phyloP scores from a whole-genome alignment of 2,888 invertebrate genomes.

The Nemotelus pantherinus region DNA sequence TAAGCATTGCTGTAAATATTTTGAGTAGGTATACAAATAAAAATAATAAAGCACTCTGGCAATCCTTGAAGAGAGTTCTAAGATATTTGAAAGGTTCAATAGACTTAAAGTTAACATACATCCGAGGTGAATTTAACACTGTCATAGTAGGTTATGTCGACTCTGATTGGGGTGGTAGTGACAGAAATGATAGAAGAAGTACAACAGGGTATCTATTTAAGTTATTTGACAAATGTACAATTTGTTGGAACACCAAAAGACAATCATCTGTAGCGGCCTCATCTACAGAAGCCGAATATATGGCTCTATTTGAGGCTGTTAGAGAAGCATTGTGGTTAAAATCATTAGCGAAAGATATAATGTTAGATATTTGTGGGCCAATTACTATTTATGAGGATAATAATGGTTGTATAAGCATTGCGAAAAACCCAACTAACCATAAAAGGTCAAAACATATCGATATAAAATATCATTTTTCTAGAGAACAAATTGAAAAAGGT shows the following conservation, averaged over 20 bases:
- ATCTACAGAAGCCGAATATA: slow-evolving; percentile 34
- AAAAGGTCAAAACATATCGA: slow-evolving; percentile 46
- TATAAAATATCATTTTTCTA: slow-evolving; percentile 41
- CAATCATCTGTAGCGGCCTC: slow-evolving; percentile 47
- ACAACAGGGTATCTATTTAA: slow-evolving; percentile 46
- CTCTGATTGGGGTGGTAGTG: slow-evolving; percentile 44
- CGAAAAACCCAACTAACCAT: neutral
- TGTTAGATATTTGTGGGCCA: neutral
- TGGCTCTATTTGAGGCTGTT: neutral
- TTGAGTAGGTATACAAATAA: slow-evolving; percentile 51
- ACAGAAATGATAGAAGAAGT: slow-evolving; percentile 48
- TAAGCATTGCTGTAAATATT: slow-evolving; percentile 44
- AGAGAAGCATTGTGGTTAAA: slow-evolving; percentile 24
- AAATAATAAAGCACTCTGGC: slow-evolving; percentile 46
- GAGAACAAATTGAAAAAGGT: slow-evolving; percentile 46
- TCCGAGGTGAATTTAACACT: neutral
- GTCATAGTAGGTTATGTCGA: neutral
- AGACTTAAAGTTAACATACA: slow-evolving; percentile 5
- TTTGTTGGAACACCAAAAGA: slow-evolving; percentile 48
- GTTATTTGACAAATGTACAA: neutral
- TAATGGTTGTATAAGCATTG: neutral
- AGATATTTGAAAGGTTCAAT: slow-evolving; percentile 7
- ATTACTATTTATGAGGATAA: neutral
- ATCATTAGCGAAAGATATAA: slow-evolving; percentile 25
- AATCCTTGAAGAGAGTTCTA: neutral